Base-by-base conservation (phyloP, 1,140 invertebrate species). In the Nautilus pompilius region DNA sequence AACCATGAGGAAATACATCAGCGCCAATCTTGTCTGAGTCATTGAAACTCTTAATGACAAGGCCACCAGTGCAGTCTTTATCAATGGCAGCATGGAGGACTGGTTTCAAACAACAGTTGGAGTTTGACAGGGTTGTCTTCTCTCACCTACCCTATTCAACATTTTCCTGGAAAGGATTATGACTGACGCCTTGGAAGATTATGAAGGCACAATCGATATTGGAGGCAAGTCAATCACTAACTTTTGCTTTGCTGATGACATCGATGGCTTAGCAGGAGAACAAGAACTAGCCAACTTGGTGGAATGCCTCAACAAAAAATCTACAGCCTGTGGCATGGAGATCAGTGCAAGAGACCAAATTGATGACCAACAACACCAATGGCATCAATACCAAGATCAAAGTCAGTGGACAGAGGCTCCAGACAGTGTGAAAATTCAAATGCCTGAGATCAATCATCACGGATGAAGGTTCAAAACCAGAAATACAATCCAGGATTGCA, bases 91-190 rank as follows among this genome's bases (percentile, higher is more conserved):
- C 36, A 53, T 58, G 20, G 63, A 41, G 26, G 51, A 65, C 32
- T 68, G 53, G 58, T 68, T 65, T 46, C 15, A 53, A 55, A 58
- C 67, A 29, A 68, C 53, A 49, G 58, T 65, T 45, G 57, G 66
- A 65, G 66, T 68, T 28, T 65, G 63, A 51, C 67, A 62, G 62
- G 63, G 55, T 36, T 68, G 63, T 32, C 29, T 68, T 33, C 63
- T 65, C 34, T 68, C 63, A 10, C 67, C 45, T 3, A 65, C 67
- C 17, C 63, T 65, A 46, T 68, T 65, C 58, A 68, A 62, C 34
- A 32, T 69, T 28, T 66, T 60, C 58, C 22, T 66, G 6, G 67
- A 66, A 26, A 48, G 56, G 51, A 68, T 61, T 20, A 65, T 65
- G 63, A 34, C 59, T 20, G 46, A 36, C 32, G 54, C 56, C 22